Conservation (phyloP, 1,140 invertebrate species). For the Eumeta japonica region DNA sequence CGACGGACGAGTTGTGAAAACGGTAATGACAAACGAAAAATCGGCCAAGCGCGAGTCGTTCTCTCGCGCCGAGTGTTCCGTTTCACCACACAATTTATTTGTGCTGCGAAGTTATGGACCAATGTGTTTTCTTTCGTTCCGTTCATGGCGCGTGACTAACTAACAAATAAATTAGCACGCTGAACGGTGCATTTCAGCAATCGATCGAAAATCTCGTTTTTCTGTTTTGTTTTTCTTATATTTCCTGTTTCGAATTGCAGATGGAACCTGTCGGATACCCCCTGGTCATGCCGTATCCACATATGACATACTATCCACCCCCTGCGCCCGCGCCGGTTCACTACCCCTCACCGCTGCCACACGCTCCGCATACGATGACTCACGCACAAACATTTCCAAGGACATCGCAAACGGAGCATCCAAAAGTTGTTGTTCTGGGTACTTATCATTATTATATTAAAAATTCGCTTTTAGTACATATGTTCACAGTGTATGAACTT, state of each 20-base stretch:
- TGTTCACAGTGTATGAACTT: neutral
- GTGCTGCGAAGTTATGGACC: neutral
- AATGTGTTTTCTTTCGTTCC: neutral
- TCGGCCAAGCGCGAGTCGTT: too few species aligned
- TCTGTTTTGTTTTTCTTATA: too few species aligned
- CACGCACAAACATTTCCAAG: constrained; percentile 22
- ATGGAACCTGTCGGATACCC: neutral
- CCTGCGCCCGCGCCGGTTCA: constrained; percentile 36
- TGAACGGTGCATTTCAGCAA: too few species aligned
- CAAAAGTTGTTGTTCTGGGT: constrained; percentile 46
- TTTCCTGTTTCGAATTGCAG: too few species aligned
- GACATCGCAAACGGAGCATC: constrained; percentile 29
- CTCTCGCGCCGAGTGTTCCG: neutral
- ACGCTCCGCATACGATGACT: constrained; percentile 21
- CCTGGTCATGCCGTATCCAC: constrained; percentile 25
- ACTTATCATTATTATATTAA: constrained; percentile 6
- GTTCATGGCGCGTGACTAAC: neutral
- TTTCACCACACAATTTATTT: neutral
- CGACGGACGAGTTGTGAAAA: constrained; percentile 38
- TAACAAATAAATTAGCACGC: too few species aligned
- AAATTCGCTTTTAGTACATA: neutral
- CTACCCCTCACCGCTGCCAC: constrained; percentile 39
- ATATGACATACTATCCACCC: constrained; percentile 19
- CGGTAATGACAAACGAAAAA: neutral
- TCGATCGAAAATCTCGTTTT: too few species aligned